Percentiles rank a stretch among this genome's conserved stretches.
Conservation (phyloP, 2,888 invertebrate genomes). For the Sepioteuthis lessoniana region DNA sequence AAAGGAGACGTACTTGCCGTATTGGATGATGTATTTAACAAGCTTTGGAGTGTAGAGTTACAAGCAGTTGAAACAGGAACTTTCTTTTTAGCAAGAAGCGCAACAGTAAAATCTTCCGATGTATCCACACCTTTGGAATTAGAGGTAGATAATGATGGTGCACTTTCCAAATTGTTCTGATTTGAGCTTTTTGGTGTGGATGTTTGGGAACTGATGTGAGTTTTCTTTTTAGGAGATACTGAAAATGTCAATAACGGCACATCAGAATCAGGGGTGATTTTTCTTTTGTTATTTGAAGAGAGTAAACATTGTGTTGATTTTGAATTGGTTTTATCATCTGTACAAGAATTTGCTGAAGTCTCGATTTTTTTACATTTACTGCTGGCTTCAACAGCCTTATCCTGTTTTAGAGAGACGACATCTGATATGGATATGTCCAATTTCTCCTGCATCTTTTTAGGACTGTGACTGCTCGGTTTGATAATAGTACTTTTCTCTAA, state of each 20-base stretch:
- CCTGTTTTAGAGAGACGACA: not conserved
- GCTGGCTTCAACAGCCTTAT: not conserved
- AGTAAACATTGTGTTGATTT: not conserved
- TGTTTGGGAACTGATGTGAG: slow-evolving; percentile 16
- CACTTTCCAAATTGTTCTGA: not conserved
- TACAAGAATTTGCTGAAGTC: not conserved
- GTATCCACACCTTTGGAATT: not conserved
- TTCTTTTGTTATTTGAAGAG: not conserved
- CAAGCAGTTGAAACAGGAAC: not conserved
- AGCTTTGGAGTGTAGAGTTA: not conserved
- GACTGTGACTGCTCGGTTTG: not conserved
- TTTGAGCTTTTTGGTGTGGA: not conserved
- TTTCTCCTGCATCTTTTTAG: not conserved
- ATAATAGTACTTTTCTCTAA: not conserved
- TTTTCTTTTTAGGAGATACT: not conserved
- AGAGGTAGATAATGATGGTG: not conserved
- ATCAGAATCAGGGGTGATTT: not conserved
- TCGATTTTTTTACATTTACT: not conserved
- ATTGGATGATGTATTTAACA: not conserved
- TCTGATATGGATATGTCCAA: not conserved
- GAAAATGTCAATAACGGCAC: not conserved
- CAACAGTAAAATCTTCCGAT: not conserved
- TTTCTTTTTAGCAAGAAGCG: not conserved
- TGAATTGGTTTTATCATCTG: not conserved
- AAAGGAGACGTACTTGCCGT: not conserved